Evolutionary conservation across 2,113 vertebrate species (phyloP), one percentile per base, ranked within the genome.

Genomic region (Hipposideros armiger): DNA sequence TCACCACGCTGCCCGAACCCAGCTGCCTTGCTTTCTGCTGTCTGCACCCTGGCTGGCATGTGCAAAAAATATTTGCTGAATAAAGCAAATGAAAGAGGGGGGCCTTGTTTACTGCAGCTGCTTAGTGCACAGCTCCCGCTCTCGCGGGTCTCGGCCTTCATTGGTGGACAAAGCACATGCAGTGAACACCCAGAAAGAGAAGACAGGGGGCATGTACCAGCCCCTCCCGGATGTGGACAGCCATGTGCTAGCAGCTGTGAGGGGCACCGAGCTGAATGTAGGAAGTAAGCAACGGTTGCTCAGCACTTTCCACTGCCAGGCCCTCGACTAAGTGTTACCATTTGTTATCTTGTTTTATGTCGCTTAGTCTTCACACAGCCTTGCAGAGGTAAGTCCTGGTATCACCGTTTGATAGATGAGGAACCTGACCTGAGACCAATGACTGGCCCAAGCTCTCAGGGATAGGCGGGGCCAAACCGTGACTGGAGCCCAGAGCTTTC

Each of bases 271-370:
- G 62, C 64, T 42, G 45, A 80, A 45, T 42, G 42, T 16, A 32
- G 78, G 70, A 77, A 91, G 76, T 66, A 95, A 96, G 40, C 17
- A 3, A n/a, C 52, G 66, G 47, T 87, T 81, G 62, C 32, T 32
- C 47, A 88, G 54, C 40, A 42, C 52, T n/a, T 87, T 47, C 92
- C 24, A 45, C 84, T 7, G 80, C 58, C 40, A 1, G 24, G 52
- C 30, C 66, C 36, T 85, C 1, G 73, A 10, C 84, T 1, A 30
- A 40, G 54, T 2, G 5, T 80, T 69, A 11, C 26, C 70, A 3
- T n/a, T 45, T 17, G 14, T 77, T 82, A 62, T 54, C 80, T 74
- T 60, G 28, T 40, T 73, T 26, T 11, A 3, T 36, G 73, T 67
- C 50, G 4, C 36, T 85, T 74, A 28, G 19, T 42, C 47, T 76